phyloP scores from a whole-genome alignment of 2,888 invertebrate genomes.

The Timema cristinae region DNA sequence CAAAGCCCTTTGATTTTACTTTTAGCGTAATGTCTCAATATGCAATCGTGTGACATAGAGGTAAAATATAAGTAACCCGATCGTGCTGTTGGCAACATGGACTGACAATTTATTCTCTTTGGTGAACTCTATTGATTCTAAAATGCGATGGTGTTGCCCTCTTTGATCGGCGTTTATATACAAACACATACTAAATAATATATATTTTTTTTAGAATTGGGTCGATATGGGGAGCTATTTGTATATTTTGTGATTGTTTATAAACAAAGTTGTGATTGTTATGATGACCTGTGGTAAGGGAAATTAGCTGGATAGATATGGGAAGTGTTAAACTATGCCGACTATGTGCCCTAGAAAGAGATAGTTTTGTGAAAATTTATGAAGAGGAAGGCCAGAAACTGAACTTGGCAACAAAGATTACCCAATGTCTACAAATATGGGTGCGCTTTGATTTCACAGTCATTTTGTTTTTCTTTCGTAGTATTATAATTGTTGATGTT shows the following conservation, averaged over 20 bases:
- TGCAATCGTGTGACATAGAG: too few species aligned
- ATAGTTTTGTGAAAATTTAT: conserved; percentile 36
- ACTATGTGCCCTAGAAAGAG: conserved; percentile 29
- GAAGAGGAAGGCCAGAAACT: conserved; percentile 37
- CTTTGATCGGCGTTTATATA: conserved; percentile 23
- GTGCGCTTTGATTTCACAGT: conserved; percentile 31
- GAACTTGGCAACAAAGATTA: conserved; percentile 37
- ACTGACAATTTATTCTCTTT: too few species aligned
- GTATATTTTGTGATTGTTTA: conserved; percentile 26
- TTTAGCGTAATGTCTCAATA: too few species aligned
- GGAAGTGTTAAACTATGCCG: conserved; percentile 28
- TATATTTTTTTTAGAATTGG: conserved; percentile 20
- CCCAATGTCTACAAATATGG: conserved; percentile 40
- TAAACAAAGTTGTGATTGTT: conserved; percentile 24
- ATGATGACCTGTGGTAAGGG: conserved; percentile 32
- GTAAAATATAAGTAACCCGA: too few species aligned
- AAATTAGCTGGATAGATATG: conserved; percentile 27
- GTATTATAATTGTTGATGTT: too few species aligned
- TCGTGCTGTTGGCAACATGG: too few species aligned
- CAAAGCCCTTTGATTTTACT: too few species aligned
- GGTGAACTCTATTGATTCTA: too few species aligned
- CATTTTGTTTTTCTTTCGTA: too few species aligned
- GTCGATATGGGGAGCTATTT: conserved; percentile 14
- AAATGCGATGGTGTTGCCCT: conserved; percentile 23
- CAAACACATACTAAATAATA: conserved; percentile 10